These are phyloP conservation scores for Drosophila burlai DNA, from an alignment of 1,140 invertebrate genomes.

Conservation along the genomic window DNA sequence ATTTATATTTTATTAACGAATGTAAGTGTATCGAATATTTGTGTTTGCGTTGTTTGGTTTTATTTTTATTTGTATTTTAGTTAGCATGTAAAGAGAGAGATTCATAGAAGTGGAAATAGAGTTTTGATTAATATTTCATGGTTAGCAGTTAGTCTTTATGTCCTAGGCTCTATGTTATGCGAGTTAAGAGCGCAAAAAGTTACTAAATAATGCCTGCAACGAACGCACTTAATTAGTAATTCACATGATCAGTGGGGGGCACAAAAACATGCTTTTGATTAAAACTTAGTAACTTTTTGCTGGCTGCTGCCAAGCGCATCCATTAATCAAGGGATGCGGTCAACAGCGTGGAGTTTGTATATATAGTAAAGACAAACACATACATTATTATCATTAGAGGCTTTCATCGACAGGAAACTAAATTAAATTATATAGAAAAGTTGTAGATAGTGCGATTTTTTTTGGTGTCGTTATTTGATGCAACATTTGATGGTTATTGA, in stretches of 20 bases:
- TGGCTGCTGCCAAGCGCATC: constrained; percentile 18
- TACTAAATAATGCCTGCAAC: constrained; percentile 61
- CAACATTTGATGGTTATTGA: constrained; percentile 78
- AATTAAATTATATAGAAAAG: constrained; percentile 38
- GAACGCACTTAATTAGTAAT: constrained; percentile 22
- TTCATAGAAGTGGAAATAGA: constrained; percentile 80
- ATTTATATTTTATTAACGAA: constrained; percentile 47
- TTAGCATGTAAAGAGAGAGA: constrained; percentile 80
- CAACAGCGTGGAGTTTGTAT: constrained; percentile 17
- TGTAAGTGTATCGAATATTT: constrained; percentile 34
- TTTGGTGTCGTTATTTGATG: constrained; percentile 70
- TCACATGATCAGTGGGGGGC: constrained; percentile 28
- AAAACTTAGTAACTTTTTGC: constrained; percentile 71
- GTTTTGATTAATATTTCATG: constrained; percentile 73
- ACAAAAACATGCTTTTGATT: constrained; percentile 33
- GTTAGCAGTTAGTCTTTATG: constrained; percentile 71
- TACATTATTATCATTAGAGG: constrained; percentile 60
- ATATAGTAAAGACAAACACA: constrained; percentile 69
- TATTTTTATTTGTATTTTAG: constrained; percentile 41
- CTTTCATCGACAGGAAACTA: constrained; percentile 41
- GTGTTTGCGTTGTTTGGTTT: constrained; percentile 37
- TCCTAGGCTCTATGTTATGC: constrained; percentile 61
- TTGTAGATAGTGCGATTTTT: constrained; percentile 42
- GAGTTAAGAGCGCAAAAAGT: constrained; percentile 71
- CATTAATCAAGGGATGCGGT: constrained; percentile 21